Base-by-base conservation (phyloP, 2,113 vertebrate genomes). In the Colistium nudipinnis region DNA sequence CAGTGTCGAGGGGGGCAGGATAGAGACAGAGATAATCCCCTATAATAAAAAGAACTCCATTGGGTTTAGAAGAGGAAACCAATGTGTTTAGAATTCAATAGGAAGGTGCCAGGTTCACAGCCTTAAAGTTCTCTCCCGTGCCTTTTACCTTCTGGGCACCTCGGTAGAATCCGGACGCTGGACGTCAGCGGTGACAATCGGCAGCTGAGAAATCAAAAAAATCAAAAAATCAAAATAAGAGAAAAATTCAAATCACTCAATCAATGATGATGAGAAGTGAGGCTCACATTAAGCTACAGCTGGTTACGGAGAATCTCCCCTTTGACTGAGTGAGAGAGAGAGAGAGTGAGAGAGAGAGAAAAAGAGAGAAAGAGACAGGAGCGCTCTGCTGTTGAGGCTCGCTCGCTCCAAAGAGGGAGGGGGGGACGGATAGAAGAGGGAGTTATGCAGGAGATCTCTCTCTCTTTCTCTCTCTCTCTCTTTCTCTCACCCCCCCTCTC, bases 391-490 rank as follows among this genome's bases (percentile, higher is more conserved):
- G 63, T 59, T 62, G 65, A 82, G 49, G 43, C 74, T 20, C 70
- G 49, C 74, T 79, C 60, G 10, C 83, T 72, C 36, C 49, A 51
- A 70, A 76, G 65, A 54, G 80, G 81, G 76, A 70, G 74, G 81
- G 80, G 67, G 79, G 70, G 52, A 66, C 55, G 2, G 49, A 60
- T 59, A 49, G 41, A 7, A n/a, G 55, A 57, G 56, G 49, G 83
- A 86, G 85, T 85, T 79, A 90, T 89, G 81, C 80, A 83, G 84
- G 80, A 88, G 88, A 91, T 89, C 76, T 73, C 55, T 57, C 53
- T 49, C 43, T 31, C 61, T 45, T 70, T 33, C 79, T 38, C 63
- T 67, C 66, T 51, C 63, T 60, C 55, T 53, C 60, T 56, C 53
- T 44, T 62, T 60, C 52, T 35, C 49, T 41, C 61, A 24, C 38